Conservation (phyloP, 37 sponge, comb jelly and placozoan genomes). For the Tethya wilhelma region DNA sequence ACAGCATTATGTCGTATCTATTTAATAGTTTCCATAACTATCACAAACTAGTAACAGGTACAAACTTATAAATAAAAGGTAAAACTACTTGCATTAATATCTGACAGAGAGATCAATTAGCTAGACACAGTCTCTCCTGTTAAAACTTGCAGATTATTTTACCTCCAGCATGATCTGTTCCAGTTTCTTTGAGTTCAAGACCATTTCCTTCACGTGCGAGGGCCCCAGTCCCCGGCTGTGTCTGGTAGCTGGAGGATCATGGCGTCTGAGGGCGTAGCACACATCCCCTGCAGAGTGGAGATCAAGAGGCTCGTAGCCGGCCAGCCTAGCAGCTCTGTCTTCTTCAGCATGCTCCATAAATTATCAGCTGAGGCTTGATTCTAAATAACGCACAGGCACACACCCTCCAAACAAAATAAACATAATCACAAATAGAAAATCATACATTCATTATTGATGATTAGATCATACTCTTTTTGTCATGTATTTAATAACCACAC, state of each 20-base stretch:
- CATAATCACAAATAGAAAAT: too few relatives aligned
- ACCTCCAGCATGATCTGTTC: conserved; percentile 56
- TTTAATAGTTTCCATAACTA: neutral
- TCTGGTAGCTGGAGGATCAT: conserved; percentile 36
- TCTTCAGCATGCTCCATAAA: neutral
- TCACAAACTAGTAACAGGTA: neutral
- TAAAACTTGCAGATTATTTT: too few relatives aligned
- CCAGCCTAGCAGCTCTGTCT: neutral
- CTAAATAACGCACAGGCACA: too few relatives aligned
- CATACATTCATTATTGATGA: too few relatives aligned
- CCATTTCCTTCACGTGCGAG: conserved; percentile 50
- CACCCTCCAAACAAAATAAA: too few relatives aligned
- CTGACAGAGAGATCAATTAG: neutral
- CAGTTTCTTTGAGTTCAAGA: conserved; percentile 51
- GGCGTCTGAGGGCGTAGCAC: conserved; percentile 38
- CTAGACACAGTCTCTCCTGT: too few relatives aligned
- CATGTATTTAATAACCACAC: too few relatives aligned
- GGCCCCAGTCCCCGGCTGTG: conserved; percentile 24
- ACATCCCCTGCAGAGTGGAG: conserved; percentile 29
- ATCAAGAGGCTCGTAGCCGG: conserved; percentile 15
- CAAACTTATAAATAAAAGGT: too few relatives aligned
- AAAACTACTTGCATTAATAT: neutral
- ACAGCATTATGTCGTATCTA: neutral
- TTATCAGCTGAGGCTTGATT: too few relatives aligned
- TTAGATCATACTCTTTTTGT: too few relatives aligned